phyloP scores from a whole-genome alignment of 2,113 vertebrate species.

The Dasypus novemcinctus region DNA sequence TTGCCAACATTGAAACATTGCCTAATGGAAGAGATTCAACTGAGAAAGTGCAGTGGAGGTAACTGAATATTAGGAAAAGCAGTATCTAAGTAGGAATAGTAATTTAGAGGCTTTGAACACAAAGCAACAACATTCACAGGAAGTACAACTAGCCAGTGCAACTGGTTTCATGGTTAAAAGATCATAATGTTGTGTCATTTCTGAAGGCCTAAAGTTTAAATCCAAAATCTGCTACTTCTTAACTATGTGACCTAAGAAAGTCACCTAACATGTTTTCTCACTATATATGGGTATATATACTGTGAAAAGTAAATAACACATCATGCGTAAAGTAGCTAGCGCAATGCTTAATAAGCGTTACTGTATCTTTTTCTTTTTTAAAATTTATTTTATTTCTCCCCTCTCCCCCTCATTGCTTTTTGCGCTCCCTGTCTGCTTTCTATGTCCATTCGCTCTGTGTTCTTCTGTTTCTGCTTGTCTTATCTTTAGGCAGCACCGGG shows the following conservation, averaged over 20 bases:
- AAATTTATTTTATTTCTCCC: too few species aligned
- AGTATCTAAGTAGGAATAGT: not conserved
- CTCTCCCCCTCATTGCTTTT: too few species aligned
- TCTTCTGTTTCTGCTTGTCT: too few species aligned
- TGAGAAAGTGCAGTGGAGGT: not conserved
- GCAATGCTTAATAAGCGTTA: not conserved
- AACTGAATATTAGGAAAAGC: not conserved
- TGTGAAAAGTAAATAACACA: not conserved
- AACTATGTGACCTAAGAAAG: not conserved
- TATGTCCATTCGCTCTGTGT: too few species aligned
- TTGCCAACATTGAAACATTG: constrained; percentile 15
- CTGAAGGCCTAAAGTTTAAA: not conserved
- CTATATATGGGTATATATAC: not conserved
- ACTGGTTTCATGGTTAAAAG: constrained; percentile 6
- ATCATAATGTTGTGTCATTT: not conserved
- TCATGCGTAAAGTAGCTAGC: not conserved
- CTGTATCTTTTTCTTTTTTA: not conserved
- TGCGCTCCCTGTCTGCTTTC: too few species aligned
- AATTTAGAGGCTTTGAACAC: not conserved
- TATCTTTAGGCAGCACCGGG: too few species aligned
- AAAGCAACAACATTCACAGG: not conserved
- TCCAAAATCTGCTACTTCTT: constrained; percentile 1
- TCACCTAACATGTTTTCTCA: constrained; percentile 37
- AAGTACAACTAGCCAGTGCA: not conserved
- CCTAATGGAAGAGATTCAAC: not conserved